Base-by-base conservation (phyloP, 1,140 invertebrate species). In the Schlechtendalia chinensis region DNA sequence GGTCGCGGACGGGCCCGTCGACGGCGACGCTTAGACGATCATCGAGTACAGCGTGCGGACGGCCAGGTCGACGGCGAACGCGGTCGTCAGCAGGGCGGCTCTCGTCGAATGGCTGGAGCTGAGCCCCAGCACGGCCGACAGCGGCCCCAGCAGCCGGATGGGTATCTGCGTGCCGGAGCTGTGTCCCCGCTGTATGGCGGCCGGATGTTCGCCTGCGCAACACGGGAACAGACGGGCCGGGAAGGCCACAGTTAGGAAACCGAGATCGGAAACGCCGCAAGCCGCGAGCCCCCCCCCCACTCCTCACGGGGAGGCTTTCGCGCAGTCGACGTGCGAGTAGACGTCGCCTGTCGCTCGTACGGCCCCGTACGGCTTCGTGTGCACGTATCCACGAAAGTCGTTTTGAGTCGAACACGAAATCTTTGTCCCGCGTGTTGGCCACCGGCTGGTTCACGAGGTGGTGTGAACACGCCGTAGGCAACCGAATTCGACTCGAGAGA, bases 121-220 rank as follows among this genome's bases (percentile, higher is more conserved):
- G 19, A 88, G 83, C 0, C 87, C 87, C 10, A 88, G 84, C 11
- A 86, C 88, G 72, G 87, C 86, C 1, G 87, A 87, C 19, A 88
- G 83, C 77, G 88, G 88, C 14, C 86, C 85, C 87, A 87, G 88
- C 83, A 84, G 85, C 12, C 85, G 72, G 27, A 86, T 87, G n/a
- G 87, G 87, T 72, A 88, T 87, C 8, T 86, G 87, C 1, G 86
- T 88, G 45, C 87, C 88, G 63, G 86, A 87, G 83, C 88, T 88
- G 83, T 88, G 88, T 1, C 87, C 88, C 72, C 87, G 85, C 84
- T 88, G 88, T 87, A 88, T 88, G 12, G 87, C 88, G 12, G 88
- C 88, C 72, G 88, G 88, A 84, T 88, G 87, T 83, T 88, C 88
- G 67, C 87, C 88, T 88, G 82, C n/a, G n/a, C 17, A 84, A 84